Conservation (phyloP, 1,140 invertebrate species). For the Helicoverpa armigera region DNA sequence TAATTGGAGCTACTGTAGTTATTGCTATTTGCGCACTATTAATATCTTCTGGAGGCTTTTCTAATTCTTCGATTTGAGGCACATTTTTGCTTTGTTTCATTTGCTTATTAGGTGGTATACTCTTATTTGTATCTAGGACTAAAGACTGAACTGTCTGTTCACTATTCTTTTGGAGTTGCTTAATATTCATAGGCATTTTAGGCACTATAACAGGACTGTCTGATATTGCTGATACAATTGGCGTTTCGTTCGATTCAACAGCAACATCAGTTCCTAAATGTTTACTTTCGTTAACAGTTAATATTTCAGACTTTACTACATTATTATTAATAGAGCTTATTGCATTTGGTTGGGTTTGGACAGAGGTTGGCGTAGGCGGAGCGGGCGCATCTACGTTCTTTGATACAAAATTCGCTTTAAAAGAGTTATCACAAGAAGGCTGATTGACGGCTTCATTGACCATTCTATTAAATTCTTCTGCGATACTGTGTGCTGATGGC, state of each 20-base stretch:
- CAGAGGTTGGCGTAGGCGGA: conserved; percentile 60
- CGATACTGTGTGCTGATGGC: conserved; percentile 68
- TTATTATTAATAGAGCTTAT: conserved; percentile 79
- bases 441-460: conserved; percentile 78
- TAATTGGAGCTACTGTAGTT: conserved; percentile 23
- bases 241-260: conserved; percentile 72
- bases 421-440: conserved; percentile 67
- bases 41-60: conserved; percentile 56
- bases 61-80: conserved; percentile 70
- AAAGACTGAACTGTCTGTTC: conserved; percentile 67
- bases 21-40: conserved; percentile 30
- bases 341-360: conserved; percentile 74
- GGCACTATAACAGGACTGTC: conserved; percentile 84
- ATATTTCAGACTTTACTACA: conserved; percentile 80
- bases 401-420: conserved; percentile 70
- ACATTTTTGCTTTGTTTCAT: conserved; percentile 72
- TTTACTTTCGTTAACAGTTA: conserved; percentile 79
- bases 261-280: conserved; percentile 71
- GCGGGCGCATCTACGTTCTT: conserved; percentile 68
- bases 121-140: conserved; percentile 75
- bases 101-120: conserved; percentile 67
- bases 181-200: conserved; percentile 77
- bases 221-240: conserved; percentile 80
- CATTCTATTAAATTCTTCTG: conserved; percentile 77
- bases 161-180: conserved; percentile 76